Evolutionary conservation across 1,140 invertebrate species (phyloP).

Genomic region (Conus ventricosus): DNA sequence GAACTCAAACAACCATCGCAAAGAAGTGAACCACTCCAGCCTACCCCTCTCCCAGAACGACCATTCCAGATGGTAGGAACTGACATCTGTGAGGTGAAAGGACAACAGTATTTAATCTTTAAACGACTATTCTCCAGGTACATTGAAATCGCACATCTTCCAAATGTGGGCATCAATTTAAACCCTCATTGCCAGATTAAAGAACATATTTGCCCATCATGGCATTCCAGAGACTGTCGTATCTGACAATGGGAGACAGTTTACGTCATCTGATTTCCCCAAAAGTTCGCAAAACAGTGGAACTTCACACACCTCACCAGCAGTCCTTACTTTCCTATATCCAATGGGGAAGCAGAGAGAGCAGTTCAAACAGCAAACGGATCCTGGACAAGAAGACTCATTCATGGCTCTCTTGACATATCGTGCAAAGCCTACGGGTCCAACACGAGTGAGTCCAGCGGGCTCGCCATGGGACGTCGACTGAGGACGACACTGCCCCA

Average conservation of each 20-base stretch:
- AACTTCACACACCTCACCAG: neutral
- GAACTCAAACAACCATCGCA: neutral
- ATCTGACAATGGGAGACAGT: too few relatives aligned
- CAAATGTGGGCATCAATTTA: slow-evolving; percentile 13
- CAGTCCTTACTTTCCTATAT: slow-evolving; percentile 1
- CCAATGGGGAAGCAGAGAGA: slow-evolving; percentile 18
- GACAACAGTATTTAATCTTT: slow-evolving; percentile 39
- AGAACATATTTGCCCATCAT: too few relatives aligned
- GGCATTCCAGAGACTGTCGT: too few relatives aligned
- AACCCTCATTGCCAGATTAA: slow-evolving; percentile 29
- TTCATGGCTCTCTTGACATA: neutral
- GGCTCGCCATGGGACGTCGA: slow-evolving; percentile 1
- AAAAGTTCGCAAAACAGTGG: too few relatives aligned
- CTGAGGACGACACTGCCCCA: too few relatives aligned
- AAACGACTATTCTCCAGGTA: slow-evolving; percentile 47
- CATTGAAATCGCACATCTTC: slow-evolving; percentile 44
- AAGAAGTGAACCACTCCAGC: slow-evolving; percentile 25
- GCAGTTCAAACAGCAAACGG: slow-evolving; percentile 2
- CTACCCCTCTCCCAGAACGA: slow-evolving; percentile 17
- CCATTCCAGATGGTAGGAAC: slow-evolving; percentile 44
- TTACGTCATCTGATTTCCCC: too few relatives aligned
- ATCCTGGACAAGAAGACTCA: slow-evolving; percentile 10
- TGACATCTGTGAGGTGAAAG: slow-evolving; percentile 44
- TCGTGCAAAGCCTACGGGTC: neutral
- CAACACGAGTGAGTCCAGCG: too few relatives aligned